A percentile compares a stretch with the other conserved stretches of the same genome.
These are phyloP conservation scores for Sanderia malayensis DNA, from an alignment of 30 jellyfish, hydroid and myxozoan species.

Conservation along the genomic window DNA sequence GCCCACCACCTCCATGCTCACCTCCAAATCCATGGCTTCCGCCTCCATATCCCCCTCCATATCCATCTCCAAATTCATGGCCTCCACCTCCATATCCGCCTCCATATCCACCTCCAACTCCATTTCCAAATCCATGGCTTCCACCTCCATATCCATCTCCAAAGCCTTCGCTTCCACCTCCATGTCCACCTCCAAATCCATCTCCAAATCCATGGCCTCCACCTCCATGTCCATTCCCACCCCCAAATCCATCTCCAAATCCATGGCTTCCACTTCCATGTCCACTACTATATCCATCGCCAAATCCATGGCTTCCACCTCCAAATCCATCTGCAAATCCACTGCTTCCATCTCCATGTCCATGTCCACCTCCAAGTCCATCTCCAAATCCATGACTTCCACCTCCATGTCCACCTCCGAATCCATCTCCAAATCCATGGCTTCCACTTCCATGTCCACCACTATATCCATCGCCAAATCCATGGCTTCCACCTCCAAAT, in stretches of 20 bases:
- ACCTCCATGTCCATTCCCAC: slow-evolving; percentile 12
- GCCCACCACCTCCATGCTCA: slow-evolving; percentile 18
- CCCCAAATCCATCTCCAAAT: slow-evolving; percentile 14
- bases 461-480: not conserved
- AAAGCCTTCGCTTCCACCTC: slow-evolving; percentile 23
- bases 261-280: slow-evolving; percentile 21
- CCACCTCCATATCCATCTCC: slow-evolving; percentile 32
- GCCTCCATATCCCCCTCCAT: slow-evolving; percentile 23
- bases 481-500: not conserved
- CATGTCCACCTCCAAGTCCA: slow-evolving; percentile 39
- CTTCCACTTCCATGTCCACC: not conserved
- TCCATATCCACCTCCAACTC: slow-evolving; percentile 8
- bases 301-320: slow-evolving; percentile 9
- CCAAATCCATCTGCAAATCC: slow-evolving; percentile 17
- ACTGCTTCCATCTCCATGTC: slow-evolving; percentile 49
- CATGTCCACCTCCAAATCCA: slow-evolving; percentile 30
- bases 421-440: not conserved
- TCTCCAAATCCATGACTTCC: slow-evolving; percentile 32
- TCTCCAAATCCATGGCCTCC: slow-evolving; percentile 19
- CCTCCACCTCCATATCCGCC: slow-evolving; percentile 29
- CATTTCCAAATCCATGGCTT: slow-evolving; percentile 38
- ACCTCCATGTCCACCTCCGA: slow-evolving; percentile 16
- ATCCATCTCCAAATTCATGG: slow-evolving; percentile 8
- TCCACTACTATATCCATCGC: slow-evolving; percentile 20
- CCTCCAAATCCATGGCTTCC: slow-evolving; percentile 39